Base-by-base conservation (phyloP, 2,113 vertebrate genomes). In the Cebus imitator region DNA sequence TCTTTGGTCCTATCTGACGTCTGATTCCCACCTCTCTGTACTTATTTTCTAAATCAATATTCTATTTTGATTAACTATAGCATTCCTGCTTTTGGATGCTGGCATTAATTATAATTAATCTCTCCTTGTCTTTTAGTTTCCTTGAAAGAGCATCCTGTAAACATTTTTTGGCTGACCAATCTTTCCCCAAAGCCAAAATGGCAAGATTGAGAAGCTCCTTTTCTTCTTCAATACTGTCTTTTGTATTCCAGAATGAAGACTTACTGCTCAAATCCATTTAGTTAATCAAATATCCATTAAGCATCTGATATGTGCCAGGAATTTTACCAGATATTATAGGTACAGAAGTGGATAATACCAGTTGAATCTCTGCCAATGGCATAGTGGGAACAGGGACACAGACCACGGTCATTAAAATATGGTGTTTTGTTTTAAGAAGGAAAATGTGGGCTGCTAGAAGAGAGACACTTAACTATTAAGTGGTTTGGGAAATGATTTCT, bases 1-100 rank as follows among this genome's bases (percentile, higher is more conserved):
- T 43, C 30, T 70, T 85, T 82, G 52, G 27, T 55, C 9, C 3
- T 58, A 6, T 76, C 61, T 76, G 30, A 27, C 25, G 16, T 72
- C 43, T 92, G 43, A 3, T 86, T 68, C 16, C 27, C 17, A 87
- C 50, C 1, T 52, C 17, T 9, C 8, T 88, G 14, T 58, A 40
- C 20, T 94, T 86, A n/a, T 12, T 75, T 90, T 94, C 87, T 85
- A 50, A 79, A 91, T 84, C 37, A 83, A n/a, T 18, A 48, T 85
- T 93, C 52, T 43, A 32, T 27, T 91, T 79, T 23, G 21, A 79
- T 78, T 40, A 86, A 68, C 45, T 48, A n/a, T 55, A 64, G 14
- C 12, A 45, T 75, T 75, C 58, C 13, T 43, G 8, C 10, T n/a
- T 91, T 84, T 43, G 66, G 5, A 86, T 66, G 2, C 58, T 83